Evolutionary conservation across 2,113 vertebrate genomes (phyloP).

Genomic region (Chitala chitala): DNA sequence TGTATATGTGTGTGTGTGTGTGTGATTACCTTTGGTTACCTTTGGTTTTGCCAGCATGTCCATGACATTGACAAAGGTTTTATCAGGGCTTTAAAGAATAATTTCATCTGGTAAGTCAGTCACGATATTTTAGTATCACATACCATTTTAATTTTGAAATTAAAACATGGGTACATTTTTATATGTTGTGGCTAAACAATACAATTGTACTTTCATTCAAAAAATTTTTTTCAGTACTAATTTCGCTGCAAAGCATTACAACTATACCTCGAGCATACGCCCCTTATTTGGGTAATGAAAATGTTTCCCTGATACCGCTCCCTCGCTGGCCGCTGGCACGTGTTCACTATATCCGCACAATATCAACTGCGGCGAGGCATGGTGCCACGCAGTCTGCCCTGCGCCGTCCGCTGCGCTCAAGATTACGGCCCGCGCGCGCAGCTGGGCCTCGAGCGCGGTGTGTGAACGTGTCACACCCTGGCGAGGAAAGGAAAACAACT

Average conservation of each 20-base stretch:
- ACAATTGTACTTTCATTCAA: not conserved
- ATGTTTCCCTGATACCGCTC: conserved; percentile 24
- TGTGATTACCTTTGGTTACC: too few species aligned
- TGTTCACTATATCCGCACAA: conserved; percentile 35
- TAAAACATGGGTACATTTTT: not conserved
- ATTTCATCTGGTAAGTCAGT: not conserved
- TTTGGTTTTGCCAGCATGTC: not conserved
- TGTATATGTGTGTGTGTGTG: too few species aligned
- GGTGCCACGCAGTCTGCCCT: conserved; percentile 57
- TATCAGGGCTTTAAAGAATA: not conserved
- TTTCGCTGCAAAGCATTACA: not conserved
- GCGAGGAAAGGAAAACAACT: conserved; percentile 6
- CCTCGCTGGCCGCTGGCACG: conserved; percentile 42
- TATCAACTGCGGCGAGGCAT: conserved; percentile 55
- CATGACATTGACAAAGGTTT: not conserved
- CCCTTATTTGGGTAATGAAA: not conserved
- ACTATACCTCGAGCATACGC: too few species aligned
- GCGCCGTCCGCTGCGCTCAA: not conserved
- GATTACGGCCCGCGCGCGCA: not conserved
- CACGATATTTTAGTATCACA: not conserved
- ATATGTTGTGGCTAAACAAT: not conserved
- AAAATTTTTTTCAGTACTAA: too few species aligned
- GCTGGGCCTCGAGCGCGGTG: not conserved
- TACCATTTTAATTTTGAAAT: not conserved
- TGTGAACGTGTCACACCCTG: conserved; percentile 3